Conservation (phyloP, 92 coral and sea anemone species). For the Epizoanthus rinbou region DNA sequence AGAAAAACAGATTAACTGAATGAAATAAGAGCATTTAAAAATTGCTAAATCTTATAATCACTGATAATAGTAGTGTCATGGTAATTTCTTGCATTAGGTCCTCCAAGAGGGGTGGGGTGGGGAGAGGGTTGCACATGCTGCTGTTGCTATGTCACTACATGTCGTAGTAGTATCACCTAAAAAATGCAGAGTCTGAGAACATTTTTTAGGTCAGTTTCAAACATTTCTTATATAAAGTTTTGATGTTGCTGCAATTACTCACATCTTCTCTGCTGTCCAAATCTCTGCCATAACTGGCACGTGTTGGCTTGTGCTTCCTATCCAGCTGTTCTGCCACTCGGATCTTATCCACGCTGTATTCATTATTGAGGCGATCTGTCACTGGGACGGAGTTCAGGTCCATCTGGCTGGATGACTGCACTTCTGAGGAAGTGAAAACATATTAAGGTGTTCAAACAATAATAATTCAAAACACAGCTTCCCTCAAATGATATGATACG, state of each 20-base stretch:
- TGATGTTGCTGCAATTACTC: slow-evolving; percentile 5
- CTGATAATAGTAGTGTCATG: too few species aligned
- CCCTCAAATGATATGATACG: too few species aligned
- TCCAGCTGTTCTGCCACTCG: slow-evolving; percentile 82
- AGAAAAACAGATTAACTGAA: neutral
- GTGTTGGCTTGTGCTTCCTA: slow-evolving; percentile 78
- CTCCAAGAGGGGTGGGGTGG: neutral
- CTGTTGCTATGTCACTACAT: too few species aligned
- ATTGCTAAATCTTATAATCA: too few species aligned
- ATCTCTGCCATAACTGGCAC: slow-evolving; percentile 87
- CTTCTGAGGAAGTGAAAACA: neutral
- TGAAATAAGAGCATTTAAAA: too few species aligned
- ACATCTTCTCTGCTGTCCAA: slow-evolving; percentile 57
- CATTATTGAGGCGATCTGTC: slow-evolving; percentile 70
- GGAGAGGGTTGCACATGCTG: too few species aligned
- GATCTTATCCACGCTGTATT: slow-evolving; percentile 61
- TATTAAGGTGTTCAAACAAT: too few species aligned
- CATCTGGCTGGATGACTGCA: slow-evolving; percentile 7
- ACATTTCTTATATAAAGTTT: neutral
- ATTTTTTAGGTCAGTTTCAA: too few species aligned
- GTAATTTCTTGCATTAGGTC: too few species aligned
- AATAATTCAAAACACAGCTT: too few species aligned
- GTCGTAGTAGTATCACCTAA: too few species aligned
- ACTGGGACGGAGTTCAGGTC: slow-evolving; percentile 69
- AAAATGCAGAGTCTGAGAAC: too few species aligned